phyloP scores from a whole-genome alignment of 2,888 invertebrate genomes.

The Nemotelus nigrinus region DNA sequence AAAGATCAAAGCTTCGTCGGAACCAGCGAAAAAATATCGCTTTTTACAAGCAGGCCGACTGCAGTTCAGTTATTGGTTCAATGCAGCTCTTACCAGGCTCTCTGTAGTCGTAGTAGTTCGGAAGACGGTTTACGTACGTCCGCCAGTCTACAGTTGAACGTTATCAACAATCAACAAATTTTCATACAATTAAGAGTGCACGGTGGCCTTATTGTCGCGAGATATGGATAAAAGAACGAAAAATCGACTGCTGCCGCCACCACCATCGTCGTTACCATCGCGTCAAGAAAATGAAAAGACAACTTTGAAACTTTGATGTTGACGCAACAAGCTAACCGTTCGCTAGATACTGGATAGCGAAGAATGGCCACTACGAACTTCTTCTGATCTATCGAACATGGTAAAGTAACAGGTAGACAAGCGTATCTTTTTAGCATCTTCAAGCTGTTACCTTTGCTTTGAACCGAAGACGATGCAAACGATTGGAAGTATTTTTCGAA shows the following conservation, averaged over 20 bases:
- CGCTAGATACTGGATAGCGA: background rate
- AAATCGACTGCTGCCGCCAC: background rate
- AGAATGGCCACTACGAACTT: background rate
- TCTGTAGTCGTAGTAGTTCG: background rate
- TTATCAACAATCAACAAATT: constrained; percentile 57
- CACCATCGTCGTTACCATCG: background rate
- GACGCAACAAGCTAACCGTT: constrained; percentile 36
- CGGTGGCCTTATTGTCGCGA: constrained; percentile 52
- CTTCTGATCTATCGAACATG: background rate
- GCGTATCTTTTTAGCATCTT: no score
- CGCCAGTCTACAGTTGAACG: constrained; percentile 53
- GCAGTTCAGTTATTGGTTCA: constrained; percentile 34
- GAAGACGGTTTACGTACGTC: background rate
- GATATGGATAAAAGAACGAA: constrained; percentile 43
- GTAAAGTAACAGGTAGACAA: background rate
- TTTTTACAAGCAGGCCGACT: constrained; percentile 25
- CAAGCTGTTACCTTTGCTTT: no score
- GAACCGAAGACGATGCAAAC: no score
- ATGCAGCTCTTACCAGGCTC: constrained; percentile 21
- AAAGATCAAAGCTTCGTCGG: constrained; percentile 18
- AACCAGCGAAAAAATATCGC: constrained; percentile 17
- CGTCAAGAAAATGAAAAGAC: constrained; percentile 44
- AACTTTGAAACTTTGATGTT: constrained; percentile 40
- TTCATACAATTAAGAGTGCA: constrained; percentile 55
- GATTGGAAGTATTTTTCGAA: no score